These are phyloP conservation scores for Nycticryphes semicollaris DNA, from an alignment of 2,113 vertebrate species.

Conservation along the genomic window DNA sequence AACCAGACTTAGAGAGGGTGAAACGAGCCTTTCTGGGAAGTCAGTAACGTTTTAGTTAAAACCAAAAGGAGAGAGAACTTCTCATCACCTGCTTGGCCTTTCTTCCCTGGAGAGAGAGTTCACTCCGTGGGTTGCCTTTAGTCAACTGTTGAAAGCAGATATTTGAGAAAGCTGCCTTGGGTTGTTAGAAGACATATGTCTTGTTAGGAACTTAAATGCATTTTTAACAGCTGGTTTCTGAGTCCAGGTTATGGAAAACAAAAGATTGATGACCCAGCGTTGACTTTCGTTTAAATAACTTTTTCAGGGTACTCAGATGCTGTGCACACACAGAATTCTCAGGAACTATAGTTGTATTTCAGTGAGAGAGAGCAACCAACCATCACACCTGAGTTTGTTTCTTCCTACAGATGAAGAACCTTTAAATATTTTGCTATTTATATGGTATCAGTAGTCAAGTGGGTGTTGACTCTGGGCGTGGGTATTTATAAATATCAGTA, in stretches of 20 bases:
- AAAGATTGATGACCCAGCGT: background rate
- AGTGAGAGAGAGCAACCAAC: background rate
- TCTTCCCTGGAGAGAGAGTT: background rate
- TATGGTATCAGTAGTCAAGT: background rate
- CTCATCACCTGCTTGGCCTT: too few species aligned
- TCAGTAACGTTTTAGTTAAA: background rate
- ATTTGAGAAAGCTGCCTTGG: background rate
- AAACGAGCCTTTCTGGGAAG: background rate
- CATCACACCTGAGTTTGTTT: background rate
- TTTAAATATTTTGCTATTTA: background rate
- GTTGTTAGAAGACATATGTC: background rate
- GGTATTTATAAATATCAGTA: background rate
- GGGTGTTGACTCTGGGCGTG: background rate
- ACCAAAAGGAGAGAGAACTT: background rate
- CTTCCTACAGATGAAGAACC: background rate
- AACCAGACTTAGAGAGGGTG: background rate
- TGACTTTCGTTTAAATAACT: background rate
- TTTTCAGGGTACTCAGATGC: background rate
- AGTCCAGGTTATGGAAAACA: background rate
- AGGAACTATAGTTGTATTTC: rapidly evolving
- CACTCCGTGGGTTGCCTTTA: background rate
- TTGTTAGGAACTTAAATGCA: background rate
- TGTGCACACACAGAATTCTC: background rate
- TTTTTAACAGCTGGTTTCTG: background rate
- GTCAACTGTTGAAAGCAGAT: rapidly evolving